These are phyloP conservation scores for Anguilla megastoma DNA, from an alignment of 2,797 vertebrate genomes.

Conservation along the genomic window DNA sequence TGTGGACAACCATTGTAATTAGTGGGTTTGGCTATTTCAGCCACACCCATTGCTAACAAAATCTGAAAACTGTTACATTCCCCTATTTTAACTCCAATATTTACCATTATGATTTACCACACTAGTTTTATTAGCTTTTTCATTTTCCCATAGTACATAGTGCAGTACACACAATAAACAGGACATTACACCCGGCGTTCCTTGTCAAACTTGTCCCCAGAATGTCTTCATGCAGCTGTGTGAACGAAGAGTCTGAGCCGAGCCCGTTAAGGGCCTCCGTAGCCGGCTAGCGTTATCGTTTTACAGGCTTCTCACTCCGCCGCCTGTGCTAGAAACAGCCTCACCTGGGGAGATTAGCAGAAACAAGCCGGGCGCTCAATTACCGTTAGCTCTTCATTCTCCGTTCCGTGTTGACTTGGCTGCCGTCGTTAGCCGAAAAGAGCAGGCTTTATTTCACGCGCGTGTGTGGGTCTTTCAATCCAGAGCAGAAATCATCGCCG, in stretches of 20 bases:
- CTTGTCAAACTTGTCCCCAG: background rate
- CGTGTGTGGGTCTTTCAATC: constrained; percentile 11
- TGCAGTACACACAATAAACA: background rate
- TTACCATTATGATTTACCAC: background rate
- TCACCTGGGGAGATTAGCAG: constrained; percentile 31
- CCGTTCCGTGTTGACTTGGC: background rate
- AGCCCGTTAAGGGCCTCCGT: background rate
- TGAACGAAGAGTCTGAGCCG: background rate
- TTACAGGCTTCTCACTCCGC: background rate
- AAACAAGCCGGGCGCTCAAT: background rate
- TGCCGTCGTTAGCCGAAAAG: background rate
- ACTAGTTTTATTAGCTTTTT: background rate
- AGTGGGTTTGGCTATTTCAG: no score
- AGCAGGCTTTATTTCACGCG: background rate
- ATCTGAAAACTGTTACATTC: no score
- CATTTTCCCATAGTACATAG: background rate
- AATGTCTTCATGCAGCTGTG: background rate
- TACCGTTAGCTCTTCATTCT: background rate
- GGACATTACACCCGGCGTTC: background rate
- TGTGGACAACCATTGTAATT: no score
- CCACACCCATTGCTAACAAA: no score
- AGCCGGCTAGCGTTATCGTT: background rate
- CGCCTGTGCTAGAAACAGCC: background rate
- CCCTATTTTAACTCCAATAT: background rate
- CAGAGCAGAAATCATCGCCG: constrained; percentile 6